phyloP scores from a whole-genome alignment of 2,113 vertebrate genomes.

The Scophthalmus maximus region DNA sequence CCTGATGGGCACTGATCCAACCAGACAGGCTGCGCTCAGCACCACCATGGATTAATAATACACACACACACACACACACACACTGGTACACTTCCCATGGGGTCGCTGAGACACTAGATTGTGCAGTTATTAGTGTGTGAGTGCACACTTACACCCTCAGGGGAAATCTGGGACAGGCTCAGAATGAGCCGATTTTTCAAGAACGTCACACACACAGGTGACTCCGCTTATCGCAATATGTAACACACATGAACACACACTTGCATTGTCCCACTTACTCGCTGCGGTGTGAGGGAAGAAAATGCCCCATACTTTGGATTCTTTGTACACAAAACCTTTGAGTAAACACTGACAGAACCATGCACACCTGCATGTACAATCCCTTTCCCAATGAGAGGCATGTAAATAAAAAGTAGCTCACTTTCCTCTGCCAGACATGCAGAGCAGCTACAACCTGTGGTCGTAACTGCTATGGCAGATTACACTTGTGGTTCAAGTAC shows the following conservation, averaged over 20 bases:
- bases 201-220: constrained; percentile 43
- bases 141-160: constrained; percentile 14
- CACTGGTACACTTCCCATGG: constrained; percentile 27
- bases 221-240: constrained; percentile 39
- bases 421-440: neutral
- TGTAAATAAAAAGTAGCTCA: too few relatives aligned
- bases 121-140: constrained; percentile 49
- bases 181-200: constrained; percentile 51
- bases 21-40: constrained; percentile 68
- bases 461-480: constrained; percentile 33
- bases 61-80: constrained; percentile 19
- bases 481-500: constrained; percentile 40
- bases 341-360: constrained; percentile 13
- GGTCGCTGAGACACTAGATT: constrained; percentile 45
- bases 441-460: constrained; percentile 24
- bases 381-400: too few relatives aligned
- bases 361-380: constrained; percentile 40
- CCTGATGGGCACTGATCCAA: constrained; percentile 78
- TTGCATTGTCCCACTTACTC: neutral
- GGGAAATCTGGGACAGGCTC: constrained; percentile 57
- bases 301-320: neutral
- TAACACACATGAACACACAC: constrained; percentile 7
- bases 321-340: constrained; percentile 18
- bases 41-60: constrained; percentile 58
- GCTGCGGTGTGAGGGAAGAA: neutral